These are phyloP conservation scores for Anabas testudineus DNA, from an alignment of 2,797 vertebrate species.

Conservation along the genomic window DNA sequence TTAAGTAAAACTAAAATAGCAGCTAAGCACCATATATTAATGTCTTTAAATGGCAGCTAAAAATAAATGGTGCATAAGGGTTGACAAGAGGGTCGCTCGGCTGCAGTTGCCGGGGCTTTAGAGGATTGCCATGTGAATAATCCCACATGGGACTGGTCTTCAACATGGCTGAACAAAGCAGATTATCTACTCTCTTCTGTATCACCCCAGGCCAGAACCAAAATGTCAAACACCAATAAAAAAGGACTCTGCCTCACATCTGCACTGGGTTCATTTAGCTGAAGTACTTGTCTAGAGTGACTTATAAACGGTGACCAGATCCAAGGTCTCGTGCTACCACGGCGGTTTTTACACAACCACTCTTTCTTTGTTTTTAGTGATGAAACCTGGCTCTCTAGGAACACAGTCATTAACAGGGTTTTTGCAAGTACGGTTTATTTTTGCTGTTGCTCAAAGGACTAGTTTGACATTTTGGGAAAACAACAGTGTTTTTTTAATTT, in stretches of 20 bases:
- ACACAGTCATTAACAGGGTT: neutral
- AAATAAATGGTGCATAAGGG: neutral
- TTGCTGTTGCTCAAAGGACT: neutral
- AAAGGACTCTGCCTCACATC: constrained; percentile 13
- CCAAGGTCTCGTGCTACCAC: constrained; percentile 31
- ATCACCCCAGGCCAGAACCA: constrained; percentile 24
- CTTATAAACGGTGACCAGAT: neutral
- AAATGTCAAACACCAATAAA: constrained; percentile 45
- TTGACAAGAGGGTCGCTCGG: constrained; percentile 5
- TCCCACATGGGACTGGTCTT: constrained; percentile 58
- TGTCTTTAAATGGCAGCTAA: constrained; percentile 8
- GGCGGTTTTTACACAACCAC: constrained; percentile 4
- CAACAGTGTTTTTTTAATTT: too few relatives aligned
- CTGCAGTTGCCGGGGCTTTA: constrained; percentile 25
- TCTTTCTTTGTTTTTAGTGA: neutral
- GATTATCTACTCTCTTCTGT: constrained; percentile 53
- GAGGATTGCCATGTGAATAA: constrained; percentile 60
- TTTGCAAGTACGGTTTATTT: neutral
- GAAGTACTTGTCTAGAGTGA: constrained; percentile 2
- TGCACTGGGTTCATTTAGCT: constrained; percentile 14
- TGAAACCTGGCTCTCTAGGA: neutral
- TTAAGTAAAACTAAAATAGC: constrained; percentile 19
- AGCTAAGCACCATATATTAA: constrained; percentile 6
- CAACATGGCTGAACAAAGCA: constrained; percentile 65
- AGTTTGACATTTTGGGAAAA: neutral